A percentile compares a stretch with the other conserved stretches of the same genome.
Conservation (phyloP, 2,113 vertebrate genomes). For the Orycteropus afer region DNA sequence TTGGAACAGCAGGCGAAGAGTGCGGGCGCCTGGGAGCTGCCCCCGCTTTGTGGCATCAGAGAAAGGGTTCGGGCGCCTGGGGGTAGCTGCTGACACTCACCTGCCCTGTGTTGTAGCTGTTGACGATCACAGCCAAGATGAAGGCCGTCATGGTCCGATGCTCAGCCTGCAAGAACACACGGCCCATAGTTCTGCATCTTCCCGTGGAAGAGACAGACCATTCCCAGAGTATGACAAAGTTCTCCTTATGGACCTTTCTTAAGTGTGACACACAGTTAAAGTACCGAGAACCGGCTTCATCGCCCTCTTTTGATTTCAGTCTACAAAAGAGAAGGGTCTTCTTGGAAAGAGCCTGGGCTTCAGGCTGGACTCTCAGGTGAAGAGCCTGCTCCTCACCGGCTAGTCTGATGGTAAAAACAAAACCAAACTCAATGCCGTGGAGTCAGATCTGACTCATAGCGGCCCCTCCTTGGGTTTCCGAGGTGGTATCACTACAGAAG, state of each 20-base stretch:
- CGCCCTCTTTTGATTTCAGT: too few species aligned
- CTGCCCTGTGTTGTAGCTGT: slow-evolving; percentile 97
- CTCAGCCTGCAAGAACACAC: slow-evolving; percentile 91
- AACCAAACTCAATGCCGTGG: too few species aligned
- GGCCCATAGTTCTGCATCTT: rapidly evolving
- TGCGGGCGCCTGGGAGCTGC: neutral
- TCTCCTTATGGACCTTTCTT: too few species aligned
- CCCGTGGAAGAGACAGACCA: rapidly evolving
- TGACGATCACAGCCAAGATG: slow-evolving; percentile 98
- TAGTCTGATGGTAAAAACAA: too few species aligned
- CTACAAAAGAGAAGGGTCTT: neutral
- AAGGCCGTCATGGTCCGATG: slow-evolving; percentile 99
- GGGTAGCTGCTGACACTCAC: slow-evolving; percentile 79
- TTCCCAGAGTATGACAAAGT: rapidly evolving
- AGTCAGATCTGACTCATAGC: too few species aligned
- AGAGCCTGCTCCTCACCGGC: too few species aligned
- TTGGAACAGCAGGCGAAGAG: too few species aligned
- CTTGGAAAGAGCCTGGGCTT: neutral
- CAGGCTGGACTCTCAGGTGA: neutral
- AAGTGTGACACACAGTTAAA: rapidly evolving
- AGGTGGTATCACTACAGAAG: too few species aligned
- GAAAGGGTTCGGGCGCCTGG: neutral
- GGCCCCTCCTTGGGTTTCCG: too few species aligned
- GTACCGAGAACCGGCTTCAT: rapidly evolving
- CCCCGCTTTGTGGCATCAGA: too few species aligned